Evolutionary conservation across 2,888 invertebrate genomes (phyloP).

Genomic region (Drosophila trichaetosa): DNA sequence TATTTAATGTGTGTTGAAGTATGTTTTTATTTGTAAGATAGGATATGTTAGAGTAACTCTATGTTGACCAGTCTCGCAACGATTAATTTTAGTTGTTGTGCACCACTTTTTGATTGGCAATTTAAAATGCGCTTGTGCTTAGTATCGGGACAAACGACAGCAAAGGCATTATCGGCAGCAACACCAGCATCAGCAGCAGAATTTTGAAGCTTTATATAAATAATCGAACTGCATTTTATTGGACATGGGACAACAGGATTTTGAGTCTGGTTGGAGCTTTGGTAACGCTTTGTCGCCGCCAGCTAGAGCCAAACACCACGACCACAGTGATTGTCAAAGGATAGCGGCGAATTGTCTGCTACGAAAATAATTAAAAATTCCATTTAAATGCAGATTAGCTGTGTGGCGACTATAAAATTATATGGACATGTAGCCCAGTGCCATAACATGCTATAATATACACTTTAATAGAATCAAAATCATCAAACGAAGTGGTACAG

Average conservation of each 20-base stretch:
- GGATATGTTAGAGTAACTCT: slow-evolving; percentile 13
- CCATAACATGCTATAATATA: background rate
- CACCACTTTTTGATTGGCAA: slow-evolving; percentile 76
- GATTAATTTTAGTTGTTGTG: slow-evolving; percentile 24
- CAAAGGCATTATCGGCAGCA: slow-evolving; percentile 26
- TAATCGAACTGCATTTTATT: slow-evolving; percentile 77
- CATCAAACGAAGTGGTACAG: slow-evolving; percentile 32
- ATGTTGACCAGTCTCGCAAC: background rate
- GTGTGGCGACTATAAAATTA: slow-evolving; percentile 67
- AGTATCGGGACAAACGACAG: slow-evolving; percentile 25
- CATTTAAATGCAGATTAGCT: slow-evolving; percentile 80
- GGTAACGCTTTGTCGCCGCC: slow-evolving; percentile 34
- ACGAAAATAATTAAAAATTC: slow-evolving; percentile 80
- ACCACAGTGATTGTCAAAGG: slow-evolving; percentile 76
- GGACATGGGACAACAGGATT: slow-evolving; percentile 37
- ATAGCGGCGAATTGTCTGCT: slow-evolving; percentile 51
- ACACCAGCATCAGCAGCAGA: slow-evolving; percentile 24
- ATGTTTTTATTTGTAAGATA: background rate
- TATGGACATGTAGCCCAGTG: slow-evolving; percentile 41
- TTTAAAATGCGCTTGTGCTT: slow-evolving; percentile 64
- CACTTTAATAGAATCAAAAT: slow-evolving; percentile 64
- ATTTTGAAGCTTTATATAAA: slow-evolving; percentile 75
- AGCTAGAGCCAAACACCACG: slow-evolving; percentile 42
- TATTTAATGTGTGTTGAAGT: background rate
- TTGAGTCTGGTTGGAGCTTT: slow-evolving; percentile 38